Conservation (phyloP, 2,888 invertebrate genomes). For the Melinaea menophilus region DNA sequence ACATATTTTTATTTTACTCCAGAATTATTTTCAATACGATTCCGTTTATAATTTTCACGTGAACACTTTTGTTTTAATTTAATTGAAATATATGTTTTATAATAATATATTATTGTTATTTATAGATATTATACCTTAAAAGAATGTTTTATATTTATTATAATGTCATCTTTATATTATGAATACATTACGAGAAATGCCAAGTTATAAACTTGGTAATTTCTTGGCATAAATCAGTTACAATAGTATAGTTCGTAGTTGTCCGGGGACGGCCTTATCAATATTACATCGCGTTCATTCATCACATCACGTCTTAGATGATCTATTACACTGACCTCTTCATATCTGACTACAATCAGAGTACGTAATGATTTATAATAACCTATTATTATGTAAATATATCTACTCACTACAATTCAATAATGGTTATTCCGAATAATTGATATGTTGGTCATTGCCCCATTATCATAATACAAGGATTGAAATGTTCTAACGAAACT, state of each 20-base stretch:
- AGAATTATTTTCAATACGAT: too few relatives aligned
- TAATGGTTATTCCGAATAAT: background rate
- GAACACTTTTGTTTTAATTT: too few relatives aligned
- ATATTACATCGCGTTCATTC: constrained; percentile 46
- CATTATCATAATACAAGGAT: background rate
- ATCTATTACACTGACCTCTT: constrained; percentile 43
- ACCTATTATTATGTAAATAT: background rate
- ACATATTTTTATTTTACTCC: too few relatives aligned
- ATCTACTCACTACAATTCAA: background rate
- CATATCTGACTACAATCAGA: constrained; percentile 14
- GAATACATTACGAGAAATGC: background rate
- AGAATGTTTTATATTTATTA: too few relatives aligned
- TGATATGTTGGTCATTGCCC: background rate
- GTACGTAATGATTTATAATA: constrained; percentile 10
- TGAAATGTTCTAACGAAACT: too few relatives aligned
- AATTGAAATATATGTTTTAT: too few relatives aligned
- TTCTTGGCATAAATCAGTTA: constrained; percentile 18
- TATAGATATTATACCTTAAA: too few relatives aligned
- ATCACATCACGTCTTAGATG: constrained; percentile 48
- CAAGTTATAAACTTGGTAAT: constrained; percentile 3
- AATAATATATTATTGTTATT: too few relatives aligned
- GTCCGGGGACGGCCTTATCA: constrained; percentile 41
- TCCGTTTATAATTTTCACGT: too few relatives aligned
- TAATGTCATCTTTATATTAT: too few relatives aligned
- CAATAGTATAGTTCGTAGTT: constrained; percentile 35